Conservation (phyloP, 2,888 invertebrate species). For the Lasioglossum marginatum region DNA sequence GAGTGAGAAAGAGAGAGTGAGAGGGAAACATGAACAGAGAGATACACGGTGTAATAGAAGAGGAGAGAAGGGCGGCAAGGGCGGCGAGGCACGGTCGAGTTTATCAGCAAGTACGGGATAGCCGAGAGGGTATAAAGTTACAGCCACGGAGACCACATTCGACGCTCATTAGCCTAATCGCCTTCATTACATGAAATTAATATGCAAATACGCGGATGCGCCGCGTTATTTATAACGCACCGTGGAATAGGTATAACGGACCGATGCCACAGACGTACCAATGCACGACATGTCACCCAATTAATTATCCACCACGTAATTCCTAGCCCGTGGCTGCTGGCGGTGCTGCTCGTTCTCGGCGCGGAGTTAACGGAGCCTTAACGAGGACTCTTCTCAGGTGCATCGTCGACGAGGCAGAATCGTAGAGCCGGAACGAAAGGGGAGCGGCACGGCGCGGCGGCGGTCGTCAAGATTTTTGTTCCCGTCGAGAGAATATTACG, state of each 20-base stretch:
- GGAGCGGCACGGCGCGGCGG: constrained; percentile 1
- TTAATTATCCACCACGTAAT: constrained; percentile 78
- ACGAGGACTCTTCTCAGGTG: constrained; percentile 67
- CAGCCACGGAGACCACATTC: constrained; percentile 74
- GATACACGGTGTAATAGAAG: not conserved
- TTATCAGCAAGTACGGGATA: constrained; percentile 66
- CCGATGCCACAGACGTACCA: constrained; percentile 62
- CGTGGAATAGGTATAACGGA: constrained; percentile 72
- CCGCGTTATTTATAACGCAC: constrained; percentile 76
- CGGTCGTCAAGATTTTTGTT: constrained; percentile 57
- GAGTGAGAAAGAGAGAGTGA: not conserved
- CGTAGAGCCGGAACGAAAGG: constrained; percentile 44
- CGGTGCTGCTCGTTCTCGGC: constrained; percentile 33
- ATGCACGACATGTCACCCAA: constrained; percentile 77
- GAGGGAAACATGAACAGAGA: not conserved
- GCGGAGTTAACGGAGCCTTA: constrained; percentile 71
- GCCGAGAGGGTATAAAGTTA: constrained; percentile 69
- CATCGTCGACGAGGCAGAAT: constrained; percentile 59
- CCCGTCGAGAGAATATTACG: constrained; percentile 56
- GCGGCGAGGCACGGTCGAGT: constrained; percentile 47
- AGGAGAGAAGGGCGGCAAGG: not conserved
- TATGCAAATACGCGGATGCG: constrained; percentile 80
- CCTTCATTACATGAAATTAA: constrained; percentile 81
- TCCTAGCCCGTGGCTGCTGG: constrained; percentile 51
- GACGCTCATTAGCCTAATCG: constrained; percentile 81